A percentile compares a stretch with the other conserved stretches of the same genome.
Evolutionary conservation across 2,888 invertebrate genomes (phyloP).

Genomic region (Molanna angustata): DNA sequence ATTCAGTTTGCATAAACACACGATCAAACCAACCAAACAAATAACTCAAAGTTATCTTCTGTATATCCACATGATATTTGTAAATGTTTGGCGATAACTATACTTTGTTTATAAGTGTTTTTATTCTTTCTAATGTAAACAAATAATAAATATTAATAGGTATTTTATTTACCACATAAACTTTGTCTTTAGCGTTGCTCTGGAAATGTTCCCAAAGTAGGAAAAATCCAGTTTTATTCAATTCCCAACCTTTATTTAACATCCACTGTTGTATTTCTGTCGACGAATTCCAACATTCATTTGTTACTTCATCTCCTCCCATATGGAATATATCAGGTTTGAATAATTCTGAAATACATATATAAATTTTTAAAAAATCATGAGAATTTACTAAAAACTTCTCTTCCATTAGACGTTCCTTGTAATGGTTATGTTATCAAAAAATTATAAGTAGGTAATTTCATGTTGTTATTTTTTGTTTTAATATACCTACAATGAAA

Average conservation of each 20-base stretch:
- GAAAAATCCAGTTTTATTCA: conserved; percentile 58
- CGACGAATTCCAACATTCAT: conserved; percentile 75
- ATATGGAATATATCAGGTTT: conserved; percentile 79
- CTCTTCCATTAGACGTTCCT: background rate
- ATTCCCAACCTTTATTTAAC: conserved; percentile 60
- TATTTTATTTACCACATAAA: conserved; percentile 52
- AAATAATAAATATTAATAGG: too few relatives aligned
- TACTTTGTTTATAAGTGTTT: too few relatives aligned
- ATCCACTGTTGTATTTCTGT: conserved; percentile 67
- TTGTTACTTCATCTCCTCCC: conserved; percentile 80
- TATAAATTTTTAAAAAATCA: background rate
- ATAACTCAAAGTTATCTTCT: too few relatives aligned
- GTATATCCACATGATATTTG: too few relatives aligned
- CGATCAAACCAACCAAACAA: too few relatives aligned
- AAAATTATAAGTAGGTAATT: too few relatives aligned
- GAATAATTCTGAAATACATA: conserved; percentile 52
- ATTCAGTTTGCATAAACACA: too few relatives aligned
- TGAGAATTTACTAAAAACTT: too few relatives aligned
- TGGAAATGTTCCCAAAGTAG: conserved; percentile 77
- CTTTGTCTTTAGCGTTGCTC: conserved; percentile 57
- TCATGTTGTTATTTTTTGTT: too few relatives aligned
- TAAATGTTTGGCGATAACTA: too few relatives aligned
- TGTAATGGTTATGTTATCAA: background rate
- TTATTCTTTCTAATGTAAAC: too few relatives aligned
- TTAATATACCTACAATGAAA: too few relatives aligned